Evolutionary conservation across 2,888 invertebrate species (phyloP).

Genomic region (Lithophane socia): DNA sequence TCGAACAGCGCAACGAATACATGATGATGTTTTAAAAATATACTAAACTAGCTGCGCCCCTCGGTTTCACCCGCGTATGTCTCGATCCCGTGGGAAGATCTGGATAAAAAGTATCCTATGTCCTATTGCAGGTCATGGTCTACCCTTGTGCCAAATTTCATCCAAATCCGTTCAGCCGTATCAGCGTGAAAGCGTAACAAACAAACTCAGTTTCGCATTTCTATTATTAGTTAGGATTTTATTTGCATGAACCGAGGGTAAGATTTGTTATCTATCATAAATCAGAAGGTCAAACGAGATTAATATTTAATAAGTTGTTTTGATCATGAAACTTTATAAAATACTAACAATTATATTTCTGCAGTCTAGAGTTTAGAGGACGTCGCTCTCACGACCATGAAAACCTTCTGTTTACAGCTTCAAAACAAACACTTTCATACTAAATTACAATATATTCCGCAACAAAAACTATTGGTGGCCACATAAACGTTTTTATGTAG

Average conservation of each 20-base stretch:
- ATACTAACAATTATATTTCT: conserved; percentile 32
- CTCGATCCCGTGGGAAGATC: too few species aligned
- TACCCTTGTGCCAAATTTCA: too few species aligned
- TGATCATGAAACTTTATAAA: conserved; percentile 28
- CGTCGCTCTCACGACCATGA: conserved; percentile 39
- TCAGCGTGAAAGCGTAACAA: too few species aligned
- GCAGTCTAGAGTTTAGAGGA: conserved; percentile 43
- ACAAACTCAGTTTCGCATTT: too few species aligned
- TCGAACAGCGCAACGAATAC: not conserved
- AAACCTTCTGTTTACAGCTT: conserved; percentile 24
- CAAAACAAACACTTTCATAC: conserved; percentile 47
- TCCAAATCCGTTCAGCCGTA: too few species aligned
- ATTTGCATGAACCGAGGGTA: conserved; percentile 17
- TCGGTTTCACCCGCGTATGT: too few species aligned
- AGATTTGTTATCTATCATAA: conserved; percentile 4
- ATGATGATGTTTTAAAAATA: not conserved
- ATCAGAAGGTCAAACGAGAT: conserved; percentile 36
- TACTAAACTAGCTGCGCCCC: not conserved
- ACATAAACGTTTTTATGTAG: conserved; percentile 53
- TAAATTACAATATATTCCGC: conserved; percentile 47
- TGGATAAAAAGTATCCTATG: too few species aligned
- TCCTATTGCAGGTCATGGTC: too few species aligned
- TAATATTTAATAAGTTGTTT: conserved; percentile 32
- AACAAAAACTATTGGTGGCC: conserved; percentile 34
- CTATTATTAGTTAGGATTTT: too few species aligned